These are phyloP conservation scores for Pseudanteris insignis DNA, from an alignment of 2,888 invertebrate genomes.

Conservation along the genomic window DNA sequence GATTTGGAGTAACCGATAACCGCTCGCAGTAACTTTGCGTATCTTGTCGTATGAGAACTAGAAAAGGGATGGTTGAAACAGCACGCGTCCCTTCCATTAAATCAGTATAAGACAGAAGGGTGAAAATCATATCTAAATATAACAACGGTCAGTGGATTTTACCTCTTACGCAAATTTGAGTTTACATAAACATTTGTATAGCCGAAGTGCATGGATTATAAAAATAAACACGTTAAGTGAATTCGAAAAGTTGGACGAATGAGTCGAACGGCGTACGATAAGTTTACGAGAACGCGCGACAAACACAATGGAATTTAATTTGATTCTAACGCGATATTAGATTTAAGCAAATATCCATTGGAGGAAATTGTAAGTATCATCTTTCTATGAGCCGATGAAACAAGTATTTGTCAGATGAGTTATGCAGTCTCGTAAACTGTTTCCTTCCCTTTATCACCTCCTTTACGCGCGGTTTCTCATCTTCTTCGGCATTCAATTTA, in stretches of 20 bases:
- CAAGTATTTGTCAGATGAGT: conserved; percentile 48
- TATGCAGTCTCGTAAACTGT: conserved; percentile 50
- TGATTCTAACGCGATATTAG: conserved; percentile 35
- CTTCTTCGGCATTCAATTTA: conserved; percentile 56
- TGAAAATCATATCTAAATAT: conserved; percentile 51
- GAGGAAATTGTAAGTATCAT: conserved; percentile 39
- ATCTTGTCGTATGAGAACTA: conserved; percentile 53
- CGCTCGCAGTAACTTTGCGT: conserved; percentile 59
- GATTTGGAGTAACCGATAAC: conserved; percentile 59
- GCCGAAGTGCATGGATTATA: no score
- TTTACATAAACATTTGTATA: conserved; percentile 12
- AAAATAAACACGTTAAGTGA: no score
- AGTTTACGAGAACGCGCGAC: no score
- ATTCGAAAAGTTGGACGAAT: no score
- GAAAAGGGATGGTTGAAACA: conserved; percentile 54
- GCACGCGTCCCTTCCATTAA: conserved; percentile 63
- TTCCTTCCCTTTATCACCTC: conserved; percentile 49
- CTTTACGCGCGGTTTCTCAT: conserved; percentile 52
- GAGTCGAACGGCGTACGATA: no score
- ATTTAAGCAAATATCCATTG: conserved; percentile 28
- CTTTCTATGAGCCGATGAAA: conserved; percentile 46
- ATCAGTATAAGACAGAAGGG: conserved; percentile 60
- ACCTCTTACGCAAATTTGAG: conserved; percentile 41
- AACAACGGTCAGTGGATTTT: conserved; percentile 17
- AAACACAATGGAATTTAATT: conserved; percentile 32